Base-by-base conservation (phyloP, 2,888 invertebrate genomes). In the Patella depressa region DNA sequence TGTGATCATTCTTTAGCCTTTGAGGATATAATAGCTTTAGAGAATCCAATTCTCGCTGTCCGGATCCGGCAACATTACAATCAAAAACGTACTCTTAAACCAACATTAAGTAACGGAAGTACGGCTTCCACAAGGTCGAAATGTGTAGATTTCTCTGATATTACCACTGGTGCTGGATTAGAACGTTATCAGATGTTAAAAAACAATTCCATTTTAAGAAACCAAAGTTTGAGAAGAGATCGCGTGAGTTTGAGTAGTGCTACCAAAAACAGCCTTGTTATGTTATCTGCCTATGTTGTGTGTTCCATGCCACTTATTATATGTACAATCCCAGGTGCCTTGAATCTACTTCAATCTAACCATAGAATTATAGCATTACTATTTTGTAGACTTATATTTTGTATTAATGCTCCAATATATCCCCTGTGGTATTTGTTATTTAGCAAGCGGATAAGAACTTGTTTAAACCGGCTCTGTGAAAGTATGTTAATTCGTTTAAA, bases 351-450 rank as follows among this genome's bases (percentile, higher is more conserved):
- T 34, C 71, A 78, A 12, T 73, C 83, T 34, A 76, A 73, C 5
- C 81, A 83, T 34, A 80, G 89, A 4, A 77, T 87, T 1, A 72
- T 84, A 2, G 79, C 84, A 3, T 76, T 89, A n/a, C 75, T 89
- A 12, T 78, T 82, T 19, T 85, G 86, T 69, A 83, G 85, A 34
- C 76, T 89, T n/a, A 75, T 86, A 53, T 90, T 90, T 79, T 88
- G 85, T 78, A 70, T 89, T 12, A 90, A 90, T 79, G 85, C 88
- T 0, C 87, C 88, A 4, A 83, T 86, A 7, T 90, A 89, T 75
- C 89, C 90, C 0, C 78, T 88, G 9, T 90, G 90, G 90, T 90
- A 90, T 77, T 81, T 90, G 15, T 71, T 87, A n/a, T 89, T 88
- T 79, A 89, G 89, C 78, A 86, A 84, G 57, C 85, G 89, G 0